Evolutionary conservation across 2,113 vertebrate species (phyloP), one percentile per base, ranked within the genome.

Genomic region (Elephantulus edwardii): DNA sequence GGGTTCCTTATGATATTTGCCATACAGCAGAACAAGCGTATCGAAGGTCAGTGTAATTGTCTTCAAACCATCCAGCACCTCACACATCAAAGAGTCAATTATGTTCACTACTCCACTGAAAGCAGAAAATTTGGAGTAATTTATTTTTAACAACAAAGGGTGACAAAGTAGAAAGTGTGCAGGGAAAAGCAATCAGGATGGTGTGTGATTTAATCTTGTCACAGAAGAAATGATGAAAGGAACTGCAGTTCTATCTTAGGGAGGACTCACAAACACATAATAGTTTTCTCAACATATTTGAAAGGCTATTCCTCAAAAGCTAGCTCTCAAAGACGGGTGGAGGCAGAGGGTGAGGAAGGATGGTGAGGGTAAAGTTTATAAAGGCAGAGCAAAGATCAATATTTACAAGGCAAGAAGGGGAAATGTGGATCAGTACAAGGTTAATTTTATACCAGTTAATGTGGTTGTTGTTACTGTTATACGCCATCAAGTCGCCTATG

Each of bases 141-240:
- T 96, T 95, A 91, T 93, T 96, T 96, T 91, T 88, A 95, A 96
- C 95, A 96, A 96, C 85, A 95, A 94, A 95, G 85, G 68, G 76
- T 83, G 92, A 95, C 92, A 96, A 92, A 90, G 89, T 86, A 91
- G 93, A 91, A 95, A 88, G 93, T n/a, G 17, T 79, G 75, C 71
- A 68, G 52, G 66, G 70, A 28, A 94, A 95, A 95, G 91, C 88
- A 93, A 94, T 95, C 88, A 88, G 62, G 60, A 90, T 88, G 86
- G 76, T 62, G 4, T 90, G 68, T 92, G 93, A 72, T 88, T 88
- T 94, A 64, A 88, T 75, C 95, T 75, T 94, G 88, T 88, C 85
- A 88, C 75, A 88, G 77, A 90, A 92, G 52, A 95, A 94, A 91
- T 54, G 75, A 93, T 93, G 42, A 93, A 94, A 95, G 78, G 58